Base-by-base conservation (phyloP, 2,113 vertebrate species). In the Aegotheles bennettii region DNA sequence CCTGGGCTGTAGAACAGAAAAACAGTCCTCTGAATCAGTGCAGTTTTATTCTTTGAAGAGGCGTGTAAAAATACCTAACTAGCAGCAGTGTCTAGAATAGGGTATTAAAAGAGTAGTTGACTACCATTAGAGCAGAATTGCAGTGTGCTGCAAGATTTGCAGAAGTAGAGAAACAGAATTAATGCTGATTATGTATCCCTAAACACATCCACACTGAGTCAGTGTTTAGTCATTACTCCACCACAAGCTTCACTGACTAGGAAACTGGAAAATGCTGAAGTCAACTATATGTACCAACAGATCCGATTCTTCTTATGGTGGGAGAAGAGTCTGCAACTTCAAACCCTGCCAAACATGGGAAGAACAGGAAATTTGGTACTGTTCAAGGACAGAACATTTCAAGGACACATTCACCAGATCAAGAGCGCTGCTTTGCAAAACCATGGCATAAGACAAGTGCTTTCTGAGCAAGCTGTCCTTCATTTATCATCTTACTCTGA, bases 141-240 rank as follows among this genome's bases (percentile, higher is more conserved):
- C 79, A 80, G 35, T 8, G 13, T 84, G 73, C 84, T 43, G 60
- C 86, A 95, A 95, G 89, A 67, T 47, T 31, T 81, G 75, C 89
- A 81, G 76, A 63, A 80, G 76, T 12, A 95, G 42, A 79, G 43
- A 84, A 92, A 74, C 3, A 88, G 40, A 74, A 92, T 92, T 95
- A 93, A 15, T 87, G 95, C 94, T 89, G 93, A 96, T 89, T 75
- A 36, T 60, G 95, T 89, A 95, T 82, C 73, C 11, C 29, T 91
- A 71, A 92, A 78, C 40, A 84, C 38, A 92, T 59, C 51, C 63
- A 61, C 56, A 71, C 80, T 92, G 91, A 97, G 47, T 94, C 96
- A 95, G 47, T 75, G 51, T 92, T 96, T 60, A 96, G 89, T 96
- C 91, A 92, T 64, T 51, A 89, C 93, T 86, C 64, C 47, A 70